Conservation (phyloP, 2,113 vertebrate species). For the Clarias batrachus region DNA sequence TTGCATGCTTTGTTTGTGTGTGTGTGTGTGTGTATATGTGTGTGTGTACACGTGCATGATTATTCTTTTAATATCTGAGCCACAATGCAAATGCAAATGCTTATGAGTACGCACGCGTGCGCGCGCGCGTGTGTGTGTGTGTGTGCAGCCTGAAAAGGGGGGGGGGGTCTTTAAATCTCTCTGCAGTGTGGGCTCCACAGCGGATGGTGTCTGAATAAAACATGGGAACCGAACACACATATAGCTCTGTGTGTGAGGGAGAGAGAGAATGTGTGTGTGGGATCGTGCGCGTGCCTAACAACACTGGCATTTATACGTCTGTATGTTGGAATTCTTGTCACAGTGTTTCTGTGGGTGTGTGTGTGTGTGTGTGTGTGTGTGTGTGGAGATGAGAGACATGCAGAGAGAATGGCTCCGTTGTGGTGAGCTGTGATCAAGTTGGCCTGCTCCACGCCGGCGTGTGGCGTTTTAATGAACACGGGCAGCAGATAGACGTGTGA, state of each 20-base stretch:
- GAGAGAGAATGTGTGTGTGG: constrained; percentile 23
- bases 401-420: constrained; percentile 12
- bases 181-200: background rate
- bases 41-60: background rate
- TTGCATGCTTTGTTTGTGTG: background rate
- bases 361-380: background rate
- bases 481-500: background rate
- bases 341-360: constrained; percentile 27
- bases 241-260: background rate
- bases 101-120: background rate
- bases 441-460: background rate
- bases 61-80: background rate
- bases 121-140: background rate
- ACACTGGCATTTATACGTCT: constrained; percentile 22
- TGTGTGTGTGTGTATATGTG: background rate
- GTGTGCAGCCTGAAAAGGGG: background rate
- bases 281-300: background rate
- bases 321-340: constrained; percentile 21
- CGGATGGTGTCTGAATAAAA: background rate
- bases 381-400: background rate
- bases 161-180: background rate
- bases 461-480: background rate
- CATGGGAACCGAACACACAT: background rate
- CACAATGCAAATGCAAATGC: background rate
- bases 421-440: background rate